Conservation (phyloP, 2,888 invertebrate species). For the Morpho achilles region DNA sequence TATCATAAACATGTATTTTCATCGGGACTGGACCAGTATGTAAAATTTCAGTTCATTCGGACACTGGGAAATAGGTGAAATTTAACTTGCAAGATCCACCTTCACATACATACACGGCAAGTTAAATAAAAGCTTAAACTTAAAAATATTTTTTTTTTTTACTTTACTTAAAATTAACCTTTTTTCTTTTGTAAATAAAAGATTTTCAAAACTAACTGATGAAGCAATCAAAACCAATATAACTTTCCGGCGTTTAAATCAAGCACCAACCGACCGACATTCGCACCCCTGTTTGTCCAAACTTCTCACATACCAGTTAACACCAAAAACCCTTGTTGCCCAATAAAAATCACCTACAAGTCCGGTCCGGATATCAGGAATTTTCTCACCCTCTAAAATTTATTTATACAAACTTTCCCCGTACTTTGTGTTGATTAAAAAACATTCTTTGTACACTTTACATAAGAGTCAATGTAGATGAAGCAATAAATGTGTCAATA, state of each 20-base stretch:
- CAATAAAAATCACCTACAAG: conserved; percentile 71
- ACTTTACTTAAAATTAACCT: no score
- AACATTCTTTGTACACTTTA: conserved; percentile 17
- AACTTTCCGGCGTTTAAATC: conserved; percentile 38
- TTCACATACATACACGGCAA: no score
- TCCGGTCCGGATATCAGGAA: conserved; percentile 69
- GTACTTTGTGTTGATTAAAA: conserved; percentile 24
- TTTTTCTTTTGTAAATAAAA: no score
- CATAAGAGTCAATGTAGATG: conserved; percentile 16
- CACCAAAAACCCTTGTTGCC: conserved; percentile 57
- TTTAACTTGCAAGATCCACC: no score
- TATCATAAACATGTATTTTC: no score
- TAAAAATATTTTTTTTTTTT: no score
- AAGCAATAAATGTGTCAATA: conserved; percentile 28
- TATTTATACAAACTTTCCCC: conserved; percentile 33
- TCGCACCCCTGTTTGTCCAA: conserved; percentile 51
- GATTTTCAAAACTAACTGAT: neutral
- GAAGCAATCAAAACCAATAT: conserved; percentile 28
- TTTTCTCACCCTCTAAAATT: conserved; percentile 67
- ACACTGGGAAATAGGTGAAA: no score
- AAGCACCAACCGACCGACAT: conserved; percentile 28
- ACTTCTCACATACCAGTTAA: conserved; percentile 54
- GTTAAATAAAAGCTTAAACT: no score
- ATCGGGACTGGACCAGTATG: no score
- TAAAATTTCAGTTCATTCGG: no score